These are phyloP conservation scores for Rutilus rutilus DNA, from an alignment of 2,113 vertebrate species.

Conservation along the genomic window DNA sequence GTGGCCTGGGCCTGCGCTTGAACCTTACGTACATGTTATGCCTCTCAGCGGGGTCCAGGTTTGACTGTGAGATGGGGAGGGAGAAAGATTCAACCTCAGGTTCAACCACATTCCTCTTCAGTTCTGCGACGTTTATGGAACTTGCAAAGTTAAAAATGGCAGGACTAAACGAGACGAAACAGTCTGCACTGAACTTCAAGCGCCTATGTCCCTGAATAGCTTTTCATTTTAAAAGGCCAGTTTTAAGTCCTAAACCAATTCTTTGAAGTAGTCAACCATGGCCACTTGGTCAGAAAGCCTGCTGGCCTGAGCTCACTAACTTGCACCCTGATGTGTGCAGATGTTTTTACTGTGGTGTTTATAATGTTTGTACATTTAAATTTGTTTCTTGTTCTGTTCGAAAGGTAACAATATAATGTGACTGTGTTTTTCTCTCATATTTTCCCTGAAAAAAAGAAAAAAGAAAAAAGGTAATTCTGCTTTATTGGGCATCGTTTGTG, in stretches of 20 bases:
- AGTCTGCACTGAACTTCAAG: neutral
- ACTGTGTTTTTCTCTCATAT: no score
- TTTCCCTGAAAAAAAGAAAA: no score
- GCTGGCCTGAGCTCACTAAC: no score
- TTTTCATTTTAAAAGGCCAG: neutral
- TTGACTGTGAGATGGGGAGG: conserved; percentile 64
- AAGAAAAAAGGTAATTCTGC: no score
- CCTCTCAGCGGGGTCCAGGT: conserved; percentile 80
- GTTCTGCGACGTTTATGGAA: conserved; percentile 58
- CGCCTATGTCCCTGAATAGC: neutral
- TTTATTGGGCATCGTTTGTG: no score
- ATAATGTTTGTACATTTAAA: no score
- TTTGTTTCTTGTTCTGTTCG: no score
- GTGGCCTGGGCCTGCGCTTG: conserved; percentile 81
- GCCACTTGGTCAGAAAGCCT: no score
- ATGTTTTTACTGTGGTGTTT: no score
- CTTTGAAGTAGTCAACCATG: no score
- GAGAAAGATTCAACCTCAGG: conserved; percentile 63
- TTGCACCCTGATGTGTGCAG: no score
- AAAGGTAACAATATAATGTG: no score
- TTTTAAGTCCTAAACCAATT: neutral
- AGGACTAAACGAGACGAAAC: neutral
- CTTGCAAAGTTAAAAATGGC: conserved; percentile 4
- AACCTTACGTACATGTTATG: conserved; percentile 73
- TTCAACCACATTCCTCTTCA: conserved; percentile 71